phyloP scores from a whole-genome alignment of 37 sponge, comb jelly and placozoan genomes.

The Ephydatia muelleri region DNA sequence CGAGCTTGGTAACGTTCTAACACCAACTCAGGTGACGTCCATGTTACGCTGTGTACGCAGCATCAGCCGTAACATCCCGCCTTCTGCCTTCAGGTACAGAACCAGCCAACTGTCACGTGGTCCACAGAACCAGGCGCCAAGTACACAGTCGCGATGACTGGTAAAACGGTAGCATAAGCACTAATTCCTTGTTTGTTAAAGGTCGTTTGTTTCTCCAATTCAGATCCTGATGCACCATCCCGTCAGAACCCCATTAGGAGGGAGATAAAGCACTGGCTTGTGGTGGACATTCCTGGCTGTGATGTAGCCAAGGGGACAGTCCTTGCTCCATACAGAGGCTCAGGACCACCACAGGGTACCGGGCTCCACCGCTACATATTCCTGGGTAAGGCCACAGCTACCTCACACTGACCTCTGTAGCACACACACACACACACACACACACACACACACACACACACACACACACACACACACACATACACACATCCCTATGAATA shows the following conservation, averaged over 20 bases:
- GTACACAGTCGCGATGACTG: slow-evolving; percentile 71
- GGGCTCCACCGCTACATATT: slow-evolving; percentile 84
- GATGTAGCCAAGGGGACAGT: slow-evolving; percentile 65
- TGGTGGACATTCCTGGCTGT: slow-evolving; percentile 81
- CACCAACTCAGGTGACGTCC: slow-evolving; percentile 68
- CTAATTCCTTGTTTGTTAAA: neutral
- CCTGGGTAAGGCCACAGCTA: slow-evolving; percentile 37
- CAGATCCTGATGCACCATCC: slow-evolving; percentile 94
- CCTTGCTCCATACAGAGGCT: slow-evolving; percentile 63
- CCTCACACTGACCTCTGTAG: neutral
- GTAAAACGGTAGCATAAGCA: slow-evolving; percentile 11
- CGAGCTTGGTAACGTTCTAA: slow-evolving; percentile 72
- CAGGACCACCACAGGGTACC: slow-evolving; percentile 85
- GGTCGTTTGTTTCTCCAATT: neutral
- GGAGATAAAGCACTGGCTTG: slow-evolving; percentile 89
- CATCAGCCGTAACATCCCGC: neutral
- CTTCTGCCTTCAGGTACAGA: slow-evolving; percentile 57
- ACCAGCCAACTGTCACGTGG: slow-evolving; percentile 66
- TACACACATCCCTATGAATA: neutral
- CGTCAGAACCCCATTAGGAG: slow-evolving; percentile 71
- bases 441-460: neutral
- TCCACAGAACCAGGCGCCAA: slow-evolving; percentile 53
- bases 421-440: neutral
- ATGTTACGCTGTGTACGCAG: neutral
- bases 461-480: neutral